Percentiles rank a stretch among this genome's conserved stretches.
Conservation (phyloP, 2,888 invertebrate species). For the Megastigmus dorsalis region DNA sequence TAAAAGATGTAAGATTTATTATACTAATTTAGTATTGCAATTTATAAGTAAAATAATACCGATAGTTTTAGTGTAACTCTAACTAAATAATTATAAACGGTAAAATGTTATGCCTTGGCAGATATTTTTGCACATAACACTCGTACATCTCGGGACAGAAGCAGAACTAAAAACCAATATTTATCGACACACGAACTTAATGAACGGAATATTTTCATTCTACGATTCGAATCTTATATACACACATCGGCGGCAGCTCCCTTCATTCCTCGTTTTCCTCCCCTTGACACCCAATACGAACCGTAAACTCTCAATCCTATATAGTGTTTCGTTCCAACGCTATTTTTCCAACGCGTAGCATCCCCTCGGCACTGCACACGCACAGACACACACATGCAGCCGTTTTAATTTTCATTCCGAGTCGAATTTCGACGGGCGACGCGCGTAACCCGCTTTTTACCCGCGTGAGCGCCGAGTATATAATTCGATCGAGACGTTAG, state of each 20-base stretch:
- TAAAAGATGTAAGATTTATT: no score
- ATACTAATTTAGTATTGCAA: no score
- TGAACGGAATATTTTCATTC: neutral
- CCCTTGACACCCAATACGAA: neutral
- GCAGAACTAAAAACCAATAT: neutral
- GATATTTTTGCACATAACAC: no score
- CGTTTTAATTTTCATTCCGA: slow-evolving; percentile 43
- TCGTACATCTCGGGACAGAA: no score
- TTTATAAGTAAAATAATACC: no score
- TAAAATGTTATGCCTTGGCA: no score
- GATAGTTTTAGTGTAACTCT: no score
- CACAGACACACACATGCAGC: no score
- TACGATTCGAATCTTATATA: neutral
- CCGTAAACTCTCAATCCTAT: neutral
- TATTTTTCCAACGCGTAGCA: slow-evolving; percentile 31
- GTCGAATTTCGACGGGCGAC: slow-evolving; percentile 46
- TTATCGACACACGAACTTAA: slow-evolving; percentile 16
- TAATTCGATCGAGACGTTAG: slow-evolving; percentile 41
- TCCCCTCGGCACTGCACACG: neutral
- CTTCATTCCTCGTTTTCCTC: neutral
- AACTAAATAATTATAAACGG: no score
- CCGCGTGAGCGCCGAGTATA: slow-evolving; percentile 39
- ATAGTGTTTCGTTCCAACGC: neutral
- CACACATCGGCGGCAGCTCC: neutral
- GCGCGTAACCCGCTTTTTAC: slow-evolving; percentile 23